phyloP scores from a whole-genome alignment of 2,113 vertebrate genomes.

The Dromas ardeola region DNA sequence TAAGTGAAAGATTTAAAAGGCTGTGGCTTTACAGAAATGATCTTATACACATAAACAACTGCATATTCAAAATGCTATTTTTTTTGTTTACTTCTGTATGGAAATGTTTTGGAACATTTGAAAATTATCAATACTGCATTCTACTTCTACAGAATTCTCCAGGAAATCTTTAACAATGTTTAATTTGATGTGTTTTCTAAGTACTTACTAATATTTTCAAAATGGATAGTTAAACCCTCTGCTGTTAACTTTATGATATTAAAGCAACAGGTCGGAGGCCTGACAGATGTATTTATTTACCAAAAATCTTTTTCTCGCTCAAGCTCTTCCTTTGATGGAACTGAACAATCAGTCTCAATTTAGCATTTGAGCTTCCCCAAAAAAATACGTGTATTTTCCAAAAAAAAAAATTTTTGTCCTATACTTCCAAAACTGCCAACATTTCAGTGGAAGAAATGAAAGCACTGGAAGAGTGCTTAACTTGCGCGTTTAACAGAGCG shows the following conservation, averaged over 20 bases:
- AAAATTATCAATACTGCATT: background rate
- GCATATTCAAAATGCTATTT: background rate
- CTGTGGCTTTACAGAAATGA: background rate
- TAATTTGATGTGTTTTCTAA: background rate
- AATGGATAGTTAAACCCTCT: background rate
- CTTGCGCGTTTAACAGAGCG: background rate
- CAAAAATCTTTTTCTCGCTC: background rate
- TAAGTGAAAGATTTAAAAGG: background rate
- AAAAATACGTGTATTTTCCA: background rate
- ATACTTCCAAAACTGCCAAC: background rate
- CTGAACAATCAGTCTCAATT: background rate
- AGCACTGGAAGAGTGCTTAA: background rate
- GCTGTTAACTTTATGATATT: background rate
- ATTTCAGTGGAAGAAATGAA: background rate
- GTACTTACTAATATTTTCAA: background rate
- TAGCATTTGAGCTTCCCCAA: background rate
- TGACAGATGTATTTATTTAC: background rate
- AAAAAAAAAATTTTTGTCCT: background rate
- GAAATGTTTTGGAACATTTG: background rate
- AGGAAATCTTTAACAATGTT: background rate
- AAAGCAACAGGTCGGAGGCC: background rate
- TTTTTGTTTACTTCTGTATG: background rate
- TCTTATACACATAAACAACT: background rate
- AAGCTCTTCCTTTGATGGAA: background rate
- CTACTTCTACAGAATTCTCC: background rate